Conservation (phyloP, 1,140 invertebrate species). For the Drosophila persimilis region DNA sequence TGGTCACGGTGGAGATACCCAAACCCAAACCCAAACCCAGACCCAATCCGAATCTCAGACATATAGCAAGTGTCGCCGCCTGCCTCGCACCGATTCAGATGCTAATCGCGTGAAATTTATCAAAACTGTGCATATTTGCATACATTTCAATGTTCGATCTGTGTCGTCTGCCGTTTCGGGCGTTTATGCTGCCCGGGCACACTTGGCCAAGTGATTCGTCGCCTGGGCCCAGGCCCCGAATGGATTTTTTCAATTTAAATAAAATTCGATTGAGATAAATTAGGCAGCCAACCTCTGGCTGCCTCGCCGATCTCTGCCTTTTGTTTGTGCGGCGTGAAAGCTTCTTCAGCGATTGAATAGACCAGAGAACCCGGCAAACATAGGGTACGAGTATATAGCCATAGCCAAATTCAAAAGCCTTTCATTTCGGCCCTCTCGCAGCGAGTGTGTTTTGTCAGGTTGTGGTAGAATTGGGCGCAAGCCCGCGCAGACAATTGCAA, state of each 20-base stretch:
- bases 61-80: slow-evolving; percentile 59
- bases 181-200: slow-evolving; percentile 56
- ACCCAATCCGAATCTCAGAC: not conserved
- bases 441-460: slow-evolving; percentile 57
- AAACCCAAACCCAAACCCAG: no score
- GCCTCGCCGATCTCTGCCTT: slow-evolving; percentile 22
- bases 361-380: slow-evolving; percentile 10
- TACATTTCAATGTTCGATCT: slow-evolving; percentile 38
- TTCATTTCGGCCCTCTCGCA: slow-evolving; percentile 56
- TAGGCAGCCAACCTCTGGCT: slow-evolving; percentile 31
- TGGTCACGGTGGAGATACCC: slow-evolving; percentile 16
- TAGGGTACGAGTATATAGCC: slow-evolving; percentile 26
- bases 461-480: slow-evolving; percentile 68
- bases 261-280: slow-evolving; percentile 78
- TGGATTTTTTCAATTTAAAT: slow-evolving; percentile 76
- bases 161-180: slow-evolving; percentile 9
- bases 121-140: slow-evolving; percentile 57
- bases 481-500: slow-evolving; percentile 61
- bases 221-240: slow-evolving; percentile 18
- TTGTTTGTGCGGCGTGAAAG: slow-evolving; percentile 68
- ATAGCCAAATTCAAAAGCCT: slow-evolving; percentile 67
- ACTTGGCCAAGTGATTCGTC: slow-evolving; percentile 40
- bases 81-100: slow-evolving; percentile 62
- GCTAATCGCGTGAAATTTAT: slow-evolving; percentile 77
- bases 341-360: slow-evolving; percentile 48